These are phyloP conservation scores for Heliconius erato DNA, from an alignment of 2,888 invertebrate genomes.

Conservation along the genomic window DNA sequence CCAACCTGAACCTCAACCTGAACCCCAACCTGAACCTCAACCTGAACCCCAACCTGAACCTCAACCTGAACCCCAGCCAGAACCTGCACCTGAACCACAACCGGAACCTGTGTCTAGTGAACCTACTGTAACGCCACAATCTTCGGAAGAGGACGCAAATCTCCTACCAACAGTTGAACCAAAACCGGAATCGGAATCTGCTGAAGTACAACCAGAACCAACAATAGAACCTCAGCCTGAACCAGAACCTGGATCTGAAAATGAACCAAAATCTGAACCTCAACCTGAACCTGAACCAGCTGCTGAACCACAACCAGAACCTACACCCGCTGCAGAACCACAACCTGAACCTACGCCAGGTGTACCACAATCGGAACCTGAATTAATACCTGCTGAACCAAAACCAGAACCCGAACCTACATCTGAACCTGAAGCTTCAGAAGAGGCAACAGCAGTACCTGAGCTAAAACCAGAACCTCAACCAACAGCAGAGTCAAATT, in stretches of 20 bases:
- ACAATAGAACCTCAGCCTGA: constrained; percentile 49
- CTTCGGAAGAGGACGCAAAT: constrained; percentile 48
- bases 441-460: constrained; percentile 61
- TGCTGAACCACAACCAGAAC: constrained; percentile 55
- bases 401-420: constrained; percentile 53
- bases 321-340: constrained; percentile 57
- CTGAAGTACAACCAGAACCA: constrained; percentile 37
- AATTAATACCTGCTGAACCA: constrained; percentile 51
- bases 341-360: constrained; percentile 57
- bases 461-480: constrained; percentile 60
- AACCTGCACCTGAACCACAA: neutral
- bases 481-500: constrained; percentile 52
- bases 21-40: constrained; percentile 47
- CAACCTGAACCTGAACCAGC: constrained; percentile 57
- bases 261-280: constrained; percentile 54
- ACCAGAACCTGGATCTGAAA: constrained; percentile 52
- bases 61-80: constrained; percentile 48
- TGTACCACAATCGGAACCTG: constrained; percentile 58
- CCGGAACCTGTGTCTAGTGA: constrained; percentile 54
- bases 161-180: constrained; percentile 67
- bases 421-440: constrained; percentile 61
- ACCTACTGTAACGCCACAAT: constrained; percentile 49
- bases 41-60: neutral
- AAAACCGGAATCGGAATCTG: constrained; percentile 49
- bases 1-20: constrained; percentile 27